phyloP scores from a whole-genome alignment of 1,140 invertebrate genomes.

The Caenorhabditis briggsae region DNA sequence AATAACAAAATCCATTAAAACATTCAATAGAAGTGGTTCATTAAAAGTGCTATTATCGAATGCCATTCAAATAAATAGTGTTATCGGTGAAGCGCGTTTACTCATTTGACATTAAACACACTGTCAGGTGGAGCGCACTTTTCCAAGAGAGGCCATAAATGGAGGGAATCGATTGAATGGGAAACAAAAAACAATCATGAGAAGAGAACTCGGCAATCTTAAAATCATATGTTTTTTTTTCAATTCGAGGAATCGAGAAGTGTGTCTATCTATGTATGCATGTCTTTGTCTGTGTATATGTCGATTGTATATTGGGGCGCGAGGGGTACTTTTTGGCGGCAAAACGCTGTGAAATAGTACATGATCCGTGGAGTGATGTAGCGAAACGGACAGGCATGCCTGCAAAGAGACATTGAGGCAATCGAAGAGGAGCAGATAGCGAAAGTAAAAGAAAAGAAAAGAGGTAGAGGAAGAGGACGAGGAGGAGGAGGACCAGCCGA shows the following conservation, averaged over 20 bases:
- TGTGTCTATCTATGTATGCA: slow-evolving; percentile 32
- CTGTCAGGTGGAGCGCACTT: too few relatives aligned
- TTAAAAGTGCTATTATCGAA: not conserved
- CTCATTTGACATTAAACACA: not conserved
- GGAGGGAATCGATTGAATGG: not conserved
- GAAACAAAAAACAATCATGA: not conserved
- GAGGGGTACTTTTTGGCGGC: slow-evolving; percentile 40
- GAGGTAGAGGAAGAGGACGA: too few relatives aligned
- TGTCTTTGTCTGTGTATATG: slow-evolving; percentile 43
- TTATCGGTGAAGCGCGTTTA: not conserved
- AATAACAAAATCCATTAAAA: not conserved
- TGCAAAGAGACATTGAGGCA: too few relatives aligned
- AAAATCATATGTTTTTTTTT: not conserved
- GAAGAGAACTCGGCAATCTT: not conserved
- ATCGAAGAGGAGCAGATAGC: too few relatives aligned
- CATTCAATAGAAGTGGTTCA: not conserved
- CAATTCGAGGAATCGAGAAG: slow-evolving; percentile 20
- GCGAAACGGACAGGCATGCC: slow-evolving; percentile 5
- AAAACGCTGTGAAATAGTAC: slow-evolving; percentile 11
- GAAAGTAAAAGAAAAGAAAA: too few relatives aligned
- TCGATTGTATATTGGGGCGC: slow-evolving; percentile 42
- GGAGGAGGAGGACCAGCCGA: too few relatives aligned
- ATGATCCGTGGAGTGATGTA: not conserved
- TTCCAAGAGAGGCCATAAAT: too few relatives aligned
- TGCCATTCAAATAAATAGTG: not conserved